A percentile compares a stretch with the other conserved stretches of the same genome.
phyloP scores from a whole-genome alignment of 1,140 invertebrate species.

The Chelonus insularis region DNA sequence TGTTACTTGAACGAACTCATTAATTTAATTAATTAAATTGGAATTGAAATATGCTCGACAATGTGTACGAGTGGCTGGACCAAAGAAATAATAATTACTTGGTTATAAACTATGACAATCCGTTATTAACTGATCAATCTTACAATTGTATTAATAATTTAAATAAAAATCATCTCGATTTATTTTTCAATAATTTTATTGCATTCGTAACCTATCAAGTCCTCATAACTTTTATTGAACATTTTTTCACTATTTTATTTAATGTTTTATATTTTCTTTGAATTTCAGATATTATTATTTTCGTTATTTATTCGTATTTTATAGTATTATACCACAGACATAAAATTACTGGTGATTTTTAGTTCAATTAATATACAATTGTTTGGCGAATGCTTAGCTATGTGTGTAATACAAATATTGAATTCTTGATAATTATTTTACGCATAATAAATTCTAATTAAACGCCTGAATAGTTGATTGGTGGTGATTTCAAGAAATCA shows the following conservation, averaged over 20 bases:
- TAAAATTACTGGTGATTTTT: background rate
- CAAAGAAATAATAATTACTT: conserved; percentile 58
- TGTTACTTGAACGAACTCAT: background rate
- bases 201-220: too few species aligned
- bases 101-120: background rate
- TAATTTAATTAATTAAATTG: background rate
- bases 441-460: background rate
- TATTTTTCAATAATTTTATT: background rate
- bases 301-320: too few species aligned
- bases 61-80: conserved; percentile 59
- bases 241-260: too few species aligned
- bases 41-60: conserved; percentile 34
- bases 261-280: too few species aligned
- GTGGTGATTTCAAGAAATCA: background rate
- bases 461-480: conserved; percentile 8
- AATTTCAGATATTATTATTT: too few species aligned
- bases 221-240: too few species aligned
- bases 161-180: background rate
- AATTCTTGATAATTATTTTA: conserved; percentile 26
- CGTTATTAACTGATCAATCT: conserved; percentile 8
- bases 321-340: background rate
- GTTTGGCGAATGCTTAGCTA: conserved; percentile 55
- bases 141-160: conserved; percentile 16
- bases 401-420: conserved; percentile 52
- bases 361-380: conserved; percentile 41